Percentiles rank a stretch among this genome's conserved stretches.
Conservation (phyloP, 1,140 invertebrate species). For the Zelostemma sp. region DNA sequence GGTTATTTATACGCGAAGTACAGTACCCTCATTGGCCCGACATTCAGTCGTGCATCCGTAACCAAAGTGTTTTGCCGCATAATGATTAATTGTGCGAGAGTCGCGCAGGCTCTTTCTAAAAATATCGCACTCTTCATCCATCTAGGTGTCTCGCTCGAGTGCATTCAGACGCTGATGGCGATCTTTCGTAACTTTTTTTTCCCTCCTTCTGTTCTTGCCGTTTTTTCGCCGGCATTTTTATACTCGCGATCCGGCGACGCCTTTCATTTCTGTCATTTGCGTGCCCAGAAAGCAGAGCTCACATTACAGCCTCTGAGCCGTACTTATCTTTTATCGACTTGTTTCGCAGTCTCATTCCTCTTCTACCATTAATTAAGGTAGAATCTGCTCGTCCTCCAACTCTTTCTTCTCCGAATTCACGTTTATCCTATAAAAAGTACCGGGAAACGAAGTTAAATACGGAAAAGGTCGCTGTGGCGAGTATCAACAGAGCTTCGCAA, state of each 20-base stretch:
- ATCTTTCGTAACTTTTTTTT: constrained; percentile 25
- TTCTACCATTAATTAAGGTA: constrained; percentile 47
- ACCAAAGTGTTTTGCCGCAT: constrained; percentile 35
- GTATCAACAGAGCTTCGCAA: constrained; percentile 36
- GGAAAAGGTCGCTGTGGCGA: constrained; percentile 30
- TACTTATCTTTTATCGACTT: constrained; percentile 47
- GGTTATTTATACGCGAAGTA: constrained; percentile 54
- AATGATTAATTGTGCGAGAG: constrained; percentile 54
- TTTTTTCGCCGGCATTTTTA: constrained; percentile 23
- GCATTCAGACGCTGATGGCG: constrained; percentile 19
- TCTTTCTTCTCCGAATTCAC: constrained; percentile 34
- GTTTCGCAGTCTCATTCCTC: constrained; percentile 44
- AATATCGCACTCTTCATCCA: constrained; percentile 28
- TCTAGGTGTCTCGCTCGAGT: constrained; percentile 12
- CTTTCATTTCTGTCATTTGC: constrained; percentile 48
- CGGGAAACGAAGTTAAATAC: constrained; percentile 32
- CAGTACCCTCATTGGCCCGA: constrained; percentile 28
- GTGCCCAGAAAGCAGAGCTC: constrained; percentile 39
- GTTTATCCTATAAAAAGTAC: constrained; percentile 41
- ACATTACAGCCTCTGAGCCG: constrained; percentile 35
- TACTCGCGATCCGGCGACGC: constrained; percentile 24
- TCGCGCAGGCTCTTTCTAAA: constrained; percentile 30
- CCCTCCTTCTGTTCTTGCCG: background rate
- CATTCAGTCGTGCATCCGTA: constrained; percentile 30
- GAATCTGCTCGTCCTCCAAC: constrained; percentile 39